A percentile compares a stretch with the other conserved stretches of the same genome.
Evolutionary conservation across 64 coral and sea anemone genomes (phyloP).

Genomic region (Stichodactyla mertensii): DNA sequence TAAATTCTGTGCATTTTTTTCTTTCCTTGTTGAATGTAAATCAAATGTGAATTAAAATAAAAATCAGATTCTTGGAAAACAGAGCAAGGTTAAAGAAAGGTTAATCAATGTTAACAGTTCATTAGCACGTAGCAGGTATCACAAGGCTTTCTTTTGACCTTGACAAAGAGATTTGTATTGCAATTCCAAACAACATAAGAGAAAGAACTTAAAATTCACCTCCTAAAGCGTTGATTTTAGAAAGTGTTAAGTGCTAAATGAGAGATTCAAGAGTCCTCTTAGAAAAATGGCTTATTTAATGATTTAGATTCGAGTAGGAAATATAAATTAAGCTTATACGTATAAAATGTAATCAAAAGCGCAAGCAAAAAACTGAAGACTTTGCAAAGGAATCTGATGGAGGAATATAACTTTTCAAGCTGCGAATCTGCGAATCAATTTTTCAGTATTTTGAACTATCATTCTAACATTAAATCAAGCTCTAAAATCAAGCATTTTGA

Average conservation of each 20-base stretch:
- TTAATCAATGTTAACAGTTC: background rate
- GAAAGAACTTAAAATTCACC: background rate
- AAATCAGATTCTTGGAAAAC: no score
- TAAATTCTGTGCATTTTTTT: background rate
- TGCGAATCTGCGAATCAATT: background rate
- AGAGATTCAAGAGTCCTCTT: no score
- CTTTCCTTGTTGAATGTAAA: background rate
- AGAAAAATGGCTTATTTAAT: no score
- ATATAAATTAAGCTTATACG: no score
- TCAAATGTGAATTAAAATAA: background rate
- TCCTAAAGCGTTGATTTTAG: no score
- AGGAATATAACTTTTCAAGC: background rate
- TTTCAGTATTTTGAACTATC: background rate
- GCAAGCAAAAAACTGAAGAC: background rate
- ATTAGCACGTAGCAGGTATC: background rate
- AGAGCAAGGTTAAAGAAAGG: background rate
- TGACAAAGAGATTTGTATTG: background rate
- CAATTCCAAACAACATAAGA: background rate
- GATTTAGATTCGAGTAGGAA: no score
- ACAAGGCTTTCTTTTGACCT: background rate
- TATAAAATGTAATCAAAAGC: background rate
- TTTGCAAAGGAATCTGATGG: background rate
- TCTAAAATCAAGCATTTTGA: background rate
- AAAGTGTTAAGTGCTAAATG: no score
- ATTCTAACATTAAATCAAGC: background rate